Conservation (phyloP, 2,797 vertebrate species). For the Catamblyrhynchus diadema region DNA sequence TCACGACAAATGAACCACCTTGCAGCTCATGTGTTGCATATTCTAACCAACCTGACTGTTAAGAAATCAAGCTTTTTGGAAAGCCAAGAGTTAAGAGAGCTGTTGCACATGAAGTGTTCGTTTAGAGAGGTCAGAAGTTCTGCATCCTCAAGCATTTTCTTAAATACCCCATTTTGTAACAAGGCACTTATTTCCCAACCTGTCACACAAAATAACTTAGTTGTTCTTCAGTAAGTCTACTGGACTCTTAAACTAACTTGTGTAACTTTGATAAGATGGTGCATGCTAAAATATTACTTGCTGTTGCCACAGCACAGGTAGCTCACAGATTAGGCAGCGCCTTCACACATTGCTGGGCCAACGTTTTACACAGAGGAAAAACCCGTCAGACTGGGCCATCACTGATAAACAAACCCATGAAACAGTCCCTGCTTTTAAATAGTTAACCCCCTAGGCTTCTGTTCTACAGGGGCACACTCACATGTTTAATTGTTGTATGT, state of each 20-base stretch:
- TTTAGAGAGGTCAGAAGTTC: not conserved
- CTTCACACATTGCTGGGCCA: not conserved
- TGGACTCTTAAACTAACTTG: not conserved
- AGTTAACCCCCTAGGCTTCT: not conserved
- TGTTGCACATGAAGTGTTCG: not conserved
- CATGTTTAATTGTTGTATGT: not conserved
- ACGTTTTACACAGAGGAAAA: rapidly evolving
- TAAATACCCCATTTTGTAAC: not conserved
- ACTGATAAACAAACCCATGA: not conserved
- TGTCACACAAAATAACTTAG: not conserved
- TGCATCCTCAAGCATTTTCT: not conserved
- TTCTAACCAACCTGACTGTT: not conserved
- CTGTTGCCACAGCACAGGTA: not conserved
- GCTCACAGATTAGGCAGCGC: not conserved
- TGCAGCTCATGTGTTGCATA: not conserved
- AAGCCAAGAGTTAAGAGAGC: not conserved
- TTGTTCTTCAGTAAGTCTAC: not conserved
- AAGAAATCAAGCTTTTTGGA: not conserved
- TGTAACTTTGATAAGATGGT: not conserved
- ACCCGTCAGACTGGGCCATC: not conserved
- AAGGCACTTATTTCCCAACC: not conserved
- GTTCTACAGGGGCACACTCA: not conserved
- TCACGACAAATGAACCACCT: not conserved
- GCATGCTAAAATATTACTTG: not conserved
- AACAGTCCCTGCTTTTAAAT: not conserved